Evolutionary conservation across 2,888 invertebrate species (phyloP), one percentile per base, ranked within the genome.

Genomic region (Cacoxenus indagator): DNA sequence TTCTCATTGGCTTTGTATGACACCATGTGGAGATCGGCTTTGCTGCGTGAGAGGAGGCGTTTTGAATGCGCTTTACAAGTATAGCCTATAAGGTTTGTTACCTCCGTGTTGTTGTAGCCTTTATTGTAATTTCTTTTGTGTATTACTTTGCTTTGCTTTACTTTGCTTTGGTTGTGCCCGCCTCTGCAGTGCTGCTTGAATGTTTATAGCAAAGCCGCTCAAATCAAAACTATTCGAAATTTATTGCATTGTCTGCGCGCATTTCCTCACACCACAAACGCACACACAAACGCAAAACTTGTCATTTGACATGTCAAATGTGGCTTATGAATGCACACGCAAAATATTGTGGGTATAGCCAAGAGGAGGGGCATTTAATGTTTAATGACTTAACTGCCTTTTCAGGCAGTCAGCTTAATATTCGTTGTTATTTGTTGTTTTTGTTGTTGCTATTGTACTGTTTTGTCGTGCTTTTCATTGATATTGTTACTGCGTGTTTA

Each of bases 1-100:
- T 70, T 76, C 74, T 77, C 75, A 77, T 69, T 71, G 69, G 67
- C 72, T 70, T 66, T 74, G 66, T 62, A 43, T 62, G 51, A 22
- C 22, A n/a, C n/a, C 45, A 43, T 70, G 29, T 65, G 45, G 46
- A 19, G 43, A 19, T n/a, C 24, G 43, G 27, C 37, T 29, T 59
- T 57, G 26, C 61, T 57, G n/a, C n/a, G n/a, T n/a, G n/a, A n/a
- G n/a, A n/a, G n/a, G n/a, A n/a, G n/a, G n/a, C n/a, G n/a, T n/a
- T n/a, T n/a, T n/a, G n/a, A n/a, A n/a, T n/a, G n/a, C n/a, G n/a
- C n/a, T n/a, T n/a, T n/a, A n/a, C n/a, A n/a, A n/a, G n/a, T n/a
- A 37, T 2, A 37, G 17, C 37, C 22, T 29, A 46, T 67, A 51
- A 22, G 54, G 37, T 67, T 70, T 37, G 45, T 67, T 55, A 59